phyloP scores from a whole-genome alignment of 2,113 vertebrate species.

The Chunga burmeisteri region DNA sequence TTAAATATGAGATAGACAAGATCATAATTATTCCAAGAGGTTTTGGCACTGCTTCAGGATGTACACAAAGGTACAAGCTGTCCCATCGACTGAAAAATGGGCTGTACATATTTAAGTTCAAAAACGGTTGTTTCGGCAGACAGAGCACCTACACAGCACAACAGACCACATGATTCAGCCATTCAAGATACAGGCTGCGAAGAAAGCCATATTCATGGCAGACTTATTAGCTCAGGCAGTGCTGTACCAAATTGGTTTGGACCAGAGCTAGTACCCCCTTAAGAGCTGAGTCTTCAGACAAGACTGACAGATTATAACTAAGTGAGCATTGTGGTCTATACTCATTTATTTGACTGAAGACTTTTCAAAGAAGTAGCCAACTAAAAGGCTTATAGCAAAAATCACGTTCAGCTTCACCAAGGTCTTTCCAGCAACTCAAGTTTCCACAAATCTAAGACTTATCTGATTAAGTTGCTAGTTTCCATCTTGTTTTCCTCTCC shows the following conservation, averaged over 20 bases:
- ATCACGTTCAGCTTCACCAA: neutral
- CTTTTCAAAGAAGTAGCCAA: neutral
- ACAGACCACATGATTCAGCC: neutral
- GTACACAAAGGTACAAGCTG: neutral
- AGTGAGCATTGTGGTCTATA: accelerated
- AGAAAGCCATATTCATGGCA: neutral
- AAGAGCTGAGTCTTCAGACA: neutral
- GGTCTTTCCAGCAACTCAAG: neutral
- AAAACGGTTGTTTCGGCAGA: neutral
- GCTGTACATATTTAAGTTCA: neutral
- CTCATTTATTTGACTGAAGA: neutral
- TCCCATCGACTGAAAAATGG: accelerated
- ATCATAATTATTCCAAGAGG: neutral
- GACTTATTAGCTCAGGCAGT: neutral
- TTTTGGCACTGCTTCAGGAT: neutral
- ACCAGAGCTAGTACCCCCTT: neutral
- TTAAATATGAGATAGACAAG: neutral
- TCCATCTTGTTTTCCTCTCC: neutral
- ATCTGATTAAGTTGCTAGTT: neutral
- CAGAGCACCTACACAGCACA: neutral
- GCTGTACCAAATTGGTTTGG: neutral
- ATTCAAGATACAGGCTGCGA: neutral
- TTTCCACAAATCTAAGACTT: neutral
- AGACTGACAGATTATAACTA: accelerated
- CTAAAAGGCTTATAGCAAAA: neutral